phyloP scores from a whole-genome alignment of 64 coral and sea anemone species.

The Orbicella faveolata region DNA sequence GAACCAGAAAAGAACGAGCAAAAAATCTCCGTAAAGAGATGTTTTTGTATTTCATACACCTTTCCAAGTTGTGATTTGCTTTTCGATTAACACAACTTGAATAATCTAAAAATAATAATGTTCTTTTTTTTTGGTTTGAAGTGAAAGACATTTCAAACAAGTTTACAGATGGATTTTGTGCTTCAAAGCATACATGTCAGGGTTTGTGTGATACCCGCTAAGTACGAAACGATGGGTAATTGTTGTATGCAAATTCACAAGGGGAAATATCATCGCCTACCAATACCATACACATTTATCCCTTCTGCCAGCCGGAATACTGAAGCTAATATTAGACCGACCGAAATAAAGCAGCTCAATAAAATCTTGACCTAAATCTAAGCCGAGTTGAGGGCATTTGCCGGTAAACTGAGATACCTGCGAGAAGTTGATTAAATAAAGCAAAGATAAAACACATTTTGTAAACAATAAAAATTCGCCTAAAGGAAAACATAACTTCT shows the following conservation, averaged over 20 bases:
- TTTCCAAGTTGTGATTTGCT: background rate
- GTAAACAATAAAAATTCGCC: conserved; percentile 7
- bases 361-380: background rate
- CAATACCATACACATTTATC: background rate
- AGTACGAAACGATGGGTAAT: background rate
- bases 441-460: conserved; percentile 12
- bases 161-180: background rate
- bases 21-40: too few species aligned
- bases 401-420: background rate
- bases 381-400: background rate
- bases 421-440: background rate
- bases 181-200: background rate
- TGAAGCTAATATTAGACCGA: background rate
- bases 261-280: background rate
- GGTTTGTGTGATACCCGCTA: background rate
- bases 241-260: conserved; percentile 9
- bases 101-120: too few species aligned
- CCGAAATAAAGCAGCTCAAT: background rate
- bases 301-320: background rate
- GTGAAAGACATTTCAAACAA: background rate
- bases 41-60: background rate
- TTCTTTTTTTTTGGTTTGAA: background rate
- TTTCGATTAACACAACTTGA: too few species aligned
- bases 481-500: background rate
- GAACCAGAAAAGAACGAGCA: background rate